Conservation (phyloP, 2,113 vertebrate genomes). For the Aplodontia rufa region DNA sequence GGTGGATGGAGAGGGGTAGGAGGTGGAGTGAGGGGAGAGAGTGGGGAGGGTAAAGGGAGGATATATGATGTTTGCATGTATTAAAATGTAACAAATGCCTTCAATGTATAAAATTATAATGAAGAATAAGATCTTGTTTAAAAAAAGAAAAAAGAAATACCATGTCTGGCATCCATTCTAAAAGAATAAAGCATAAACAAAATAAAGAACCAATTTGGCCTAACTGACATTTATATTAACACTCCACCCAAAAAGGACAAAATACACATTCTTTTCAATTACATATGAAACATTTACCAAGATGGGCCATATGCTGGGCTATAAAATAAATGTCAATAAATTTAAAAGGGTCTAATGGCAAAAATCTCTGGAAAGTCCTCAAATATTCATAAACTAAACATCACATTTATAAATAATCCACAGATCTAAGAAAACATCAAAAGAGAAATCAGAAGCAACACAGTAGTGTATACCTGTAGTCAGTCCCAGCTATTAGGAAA, state of each 20-base stretch:
- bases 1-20: no score
- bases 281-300: background rate
- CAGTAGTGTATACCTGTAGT: background rate
- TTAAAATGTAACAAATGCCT: no score
- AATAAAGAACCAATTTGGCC: slow-evolving; percentile 1
- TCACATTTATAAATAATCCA: background rate
- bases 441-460: background rate
- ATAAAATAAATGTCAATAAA: slow-evolving; percentile 27
- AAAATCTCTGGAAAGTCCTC: background rate
- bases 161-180: background rate
- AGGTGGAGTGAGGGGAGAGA: no score
- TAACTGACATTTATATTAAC: slow-evolving; percentile 28
- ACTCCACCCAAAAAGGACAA: background rate
- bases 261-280: background rate
- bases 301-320: background rate
- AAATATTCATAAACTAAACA: background rate
- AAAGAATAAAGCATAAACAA: slow-evolving; percentile 8
- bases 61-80: no score
- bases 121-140: no score
- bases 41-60: no score
- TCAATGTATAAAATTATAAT: no score
- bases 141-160: no score
- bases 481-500: background rate
- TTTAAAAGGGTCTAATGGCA: background rate
- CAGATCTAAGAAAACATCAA: background rate